A percentile compares a stretch with the other conserved stretches of the same genome.
phyloP scores from a whole-genome alignment of 2,797 vertebrate genomes.

The Babyrousa celebensis region DNA sequence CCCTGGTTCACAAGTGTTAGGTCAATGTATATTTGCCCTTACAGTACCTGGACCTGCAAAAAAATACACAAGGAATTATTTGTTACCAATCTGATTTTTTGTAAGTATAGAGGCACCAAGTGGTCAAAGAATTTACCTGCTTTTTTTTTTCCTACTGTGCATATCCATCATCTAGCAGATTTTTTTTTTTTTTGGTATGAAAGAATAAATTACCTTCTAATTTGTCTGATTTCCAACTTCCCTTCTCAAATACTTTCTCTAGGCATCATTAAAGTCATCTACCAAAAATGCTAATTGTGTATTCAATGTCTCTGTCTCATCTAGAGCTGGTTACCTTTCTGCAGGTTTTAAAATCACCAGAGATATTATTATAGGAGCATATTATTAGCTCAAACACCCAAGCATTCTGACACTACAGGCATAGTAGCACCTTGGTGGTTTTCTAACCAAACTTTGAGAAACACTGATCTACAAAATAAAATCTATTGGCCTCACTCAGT shows the following conservation, averaged over 20 bases:
- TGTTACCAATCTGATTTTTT: background rate
- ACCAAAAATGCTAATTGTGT: background rate
- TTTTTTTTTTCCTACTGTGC: background rate
- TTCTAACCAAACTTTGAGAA: background rate
- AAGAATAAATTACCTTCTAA: background rate
- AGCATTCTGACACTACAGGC: background rate
- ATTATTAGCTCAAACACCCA: background rate
- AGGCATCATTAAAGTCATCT: background rate
- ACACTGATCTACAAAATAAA: background rate
- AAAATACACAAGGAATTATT: background rate
- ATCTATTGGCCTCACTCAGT: background rate
- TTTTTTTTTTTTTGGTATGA: background rate
- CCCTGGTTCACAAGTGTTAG: background rate
- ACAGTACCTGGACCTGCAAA: background rate
- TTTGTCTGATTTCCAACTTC: background rate
- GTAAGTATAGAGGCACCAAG: background rate
- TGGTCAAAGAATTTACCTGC: background rate
- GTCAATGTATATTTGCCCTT: background rate
- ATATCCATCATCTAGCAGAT: background rate
- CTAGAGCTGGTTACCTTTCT: background rate
- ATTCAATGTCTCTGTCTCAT: background rate
- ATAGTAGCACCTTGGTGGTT: accelerated
- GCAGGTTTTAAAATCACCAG: background rate
- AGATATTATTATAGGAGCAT: background rate
- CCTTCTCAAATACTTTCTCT: background rate